A percentile compares a stretch with the other conserved stretches of the same genome.
phyloP scores from a whole-genome alignment of 2,888 invertebrate species.

The Meta bourneti region DNA sequence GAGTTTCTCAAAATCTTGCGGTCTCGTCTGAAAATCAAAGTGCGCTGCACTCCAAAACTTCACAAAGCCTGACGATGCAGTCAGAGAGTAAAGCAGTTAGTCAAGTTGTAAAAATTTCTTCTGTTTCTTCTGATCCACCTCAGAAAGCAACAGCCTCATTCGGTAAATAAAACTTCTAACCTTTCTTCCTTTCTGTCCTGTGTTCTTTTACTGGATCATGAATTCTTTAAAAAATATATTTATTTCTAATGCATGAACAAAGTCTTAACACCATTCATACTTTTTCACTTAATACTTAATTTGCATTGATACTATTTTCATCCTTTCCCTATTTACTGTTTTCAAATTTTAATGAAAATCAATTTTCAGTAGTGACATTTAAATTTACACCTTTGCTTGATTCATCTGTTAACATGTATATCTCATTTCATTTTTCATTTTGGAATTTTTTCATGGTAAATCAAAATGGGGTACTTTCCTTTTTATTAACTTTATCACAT shows the following conservation, averaged over 20 bases:
- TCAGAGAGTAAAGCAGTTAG: constrained; percentile 25
- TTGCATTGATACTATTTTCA: too few species aligned
- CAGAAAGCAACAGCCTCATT: constrained; percentile 38
- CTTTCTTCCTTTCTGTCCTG: neutral
- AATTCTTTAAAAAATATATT: too few species aligned
- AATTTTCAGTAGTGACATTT: neutral
- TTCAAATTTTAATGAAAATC: neutral
- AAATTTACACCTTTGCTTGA: neutral
- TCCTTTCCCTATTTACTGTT: neutral
- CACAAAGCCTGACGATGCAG: constrained; percentile 11
- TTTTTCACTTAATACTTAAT: too few species aligned
- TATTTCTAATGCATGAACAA: too few species aligned
- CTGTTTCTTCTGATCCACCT: constrained; percentile 29
- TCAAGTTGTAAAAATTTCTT: constrained; percentile 36
- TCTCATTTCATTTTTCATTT: too few species aligned
- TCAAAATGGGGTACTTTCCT: too few species aligned
- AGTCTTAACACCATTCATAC: too few species aligned
- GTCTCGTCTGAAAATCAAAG: constrained; percentile 15
- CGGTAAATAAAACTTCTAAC: constrained; percentile 64
- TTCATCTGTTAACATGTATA: too few species aligned
- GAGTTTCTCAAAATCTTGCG: constrained; percentile 25
- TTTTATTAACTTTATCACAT: too few species aligned
- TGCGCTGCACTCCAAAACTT: constrained; percentile 23
- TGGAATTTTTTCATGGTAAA: too few species aligned
- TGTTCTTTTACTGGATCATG: neutral